Evolutionary conservation across 2,797 vertebrate genomes (phyloP).

Genomic region (Dryobates pubescens): DNA sequence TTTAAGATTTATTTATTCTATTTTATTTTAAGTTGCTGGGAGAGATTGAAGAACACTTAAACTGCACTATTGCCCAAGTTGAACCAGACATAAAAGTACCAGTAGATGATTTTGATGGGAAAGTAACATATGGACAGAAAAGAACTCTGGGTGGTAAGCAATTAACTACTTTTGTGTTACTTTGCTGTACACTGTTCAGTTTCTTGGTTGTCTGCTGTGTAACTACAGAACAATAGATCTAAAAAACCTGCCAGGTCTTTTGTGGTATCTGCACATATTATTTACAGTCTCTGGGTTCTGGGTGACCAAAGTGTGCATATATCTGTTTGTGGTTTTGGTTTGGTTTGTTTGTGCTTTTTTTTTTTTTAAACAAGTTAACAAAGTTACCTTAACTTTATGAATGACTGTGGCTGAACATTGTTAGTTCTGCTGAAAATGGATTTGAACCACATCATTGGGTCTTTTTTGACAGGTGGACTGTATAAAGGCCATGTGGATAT

Average conservation of each 20-base stretch:
- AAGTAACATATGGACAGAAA: conserved; percentile 93
- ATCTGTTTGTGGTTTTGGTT: not conserved
- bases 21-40: conserved; percentile 84
- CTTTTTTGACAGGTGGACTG: conserved; percentile 83
- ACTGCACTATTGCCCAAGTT: conserved; percentile 96
- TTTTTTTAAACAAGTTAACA: not conserved
- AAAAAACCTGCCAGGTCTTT: not conserved
- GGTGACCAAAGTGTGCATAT: not conserved
- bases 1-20: not conserved
- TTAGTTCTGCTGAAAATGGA: not conserved
- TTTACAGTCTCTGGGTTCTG: accelerated
- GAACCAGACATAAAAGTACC: conserved; percentile 96
- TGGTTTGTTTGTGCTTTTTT: not conserved
- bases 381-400: not conserved
- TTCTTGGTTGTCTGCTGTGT: not conserved
- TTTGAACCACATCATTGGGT: not conserved
- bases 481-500: conserved; percentile 97
- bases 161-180: not conserved
- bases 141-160: conserved; percentile 85
- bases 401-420: not conserved
- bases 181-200: not conserved
- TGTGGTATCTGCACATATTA: not conserved
- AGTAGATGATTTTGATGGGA: conserved; percentile 96
- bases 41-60: conserved; percentile 96
- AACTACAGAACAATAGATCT: not conserved